Percentiles rank a stretch among this genome's conserved stretches.
Evolutionary conservation across 2,888 invertebrate species (phyloP).

Genomic region (Aromia moschata): DNA sequence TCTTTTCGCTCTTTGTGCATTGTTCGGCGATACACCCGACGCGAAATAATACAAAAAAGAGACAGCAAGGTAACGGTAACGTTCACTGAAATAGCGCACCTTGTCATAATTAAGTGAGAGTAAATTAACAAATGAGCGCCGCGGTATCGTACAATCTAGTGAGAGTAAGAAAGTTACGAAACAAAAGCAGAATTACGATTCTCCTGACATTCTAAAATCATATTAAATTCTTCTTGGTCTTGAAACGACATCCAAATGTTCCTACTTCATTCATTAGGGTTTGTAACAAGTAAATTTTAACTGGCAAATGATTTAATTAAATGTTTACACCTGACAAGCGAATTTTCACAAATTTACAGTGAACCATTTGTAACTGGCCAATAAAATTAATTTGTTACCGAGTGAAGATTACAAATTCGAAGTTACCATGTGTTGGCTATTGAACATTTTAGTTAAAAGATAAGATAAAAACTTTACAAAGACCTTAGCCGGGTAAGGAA

Average conservation of each 20-base stretch:
- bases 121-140: constrained; percentile 13
- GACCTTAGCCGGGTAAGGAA: no score
- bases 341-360: no score
- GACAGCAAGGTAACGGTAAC: constrained; percentile 1
- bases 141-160: constrained; percentile 20
- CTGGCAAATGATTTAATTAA: no score
- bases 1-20: not conserved
- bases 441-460: no score
- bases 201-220: constrained; percentile 23
- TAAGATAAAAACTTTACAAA: no score
- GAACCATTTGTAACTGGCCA: no score
- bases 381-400: no score
- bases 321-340: no score
- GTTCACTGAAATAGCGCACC: constrained; percentile 17
- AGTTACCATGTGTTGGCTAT: no score
- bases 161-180: constrained; percentile 28
- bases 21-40: not conserved
- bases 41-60: not conserved
- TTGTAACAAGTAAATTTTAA: no score
- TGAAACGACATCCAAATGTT: constrained; percentile 19
- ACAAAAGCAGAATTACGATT: constrained; percentile 19
- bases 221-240: constrained; percentile 18
- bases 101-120: constrained; percentile 23
- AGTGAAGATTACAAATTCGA: no score
- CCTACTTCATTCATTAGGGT: no score